Conservation (phyloP, 2,797 vertebrate species). For the Periparus ater region DNA sequence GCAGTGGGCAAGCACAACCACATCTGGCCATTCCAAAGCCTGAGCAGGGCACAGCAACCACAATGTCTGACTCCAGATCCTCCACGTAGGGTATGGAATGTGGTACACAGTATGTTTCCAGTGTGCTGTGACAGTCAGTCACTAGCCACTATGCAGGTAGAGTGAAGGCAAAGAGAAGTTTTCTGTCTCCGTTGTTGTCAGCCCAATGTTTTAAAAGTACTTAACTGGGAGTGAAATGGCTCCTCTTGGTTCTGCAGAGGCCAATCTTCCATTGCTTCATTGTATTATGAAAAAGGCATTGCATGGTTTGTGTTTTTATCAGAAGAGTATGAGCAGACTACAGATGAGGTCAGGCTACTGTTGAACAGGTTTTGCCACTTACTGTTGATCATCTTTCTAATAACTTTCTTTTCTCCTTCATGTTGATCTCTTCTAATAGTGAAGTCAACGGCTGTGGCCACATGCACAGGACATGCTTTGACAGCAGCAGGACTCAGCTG, state of each 20-base stretch:
- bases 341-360: neutral
- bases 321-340: neutral
- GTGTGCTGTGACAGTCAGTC: neutral
- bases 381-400: neutral
- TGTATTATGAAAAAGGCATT: neutral
- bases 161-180: neutral
- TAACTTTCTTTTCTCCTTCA: conserved; percentile 32
- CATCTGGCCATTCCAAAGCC: neutral
- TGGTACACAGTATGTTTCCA: neutral
- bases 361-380: neutral
- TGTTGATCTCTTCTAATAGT: neutral
- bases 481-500: conserved; percentile 26
- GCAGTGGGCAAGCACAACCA: neutral
- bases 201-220: neutral
- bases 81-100: neutral
- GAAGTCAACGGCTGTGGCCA: conserved; percentile 25
- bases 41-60: neutral
- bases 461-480: neutral
- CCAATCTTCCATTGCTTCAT: neutral
- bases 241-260: neutral
- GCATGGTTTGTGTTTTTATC: neutral
- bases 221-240: neutral
- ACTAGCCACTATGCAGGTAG: neutral
- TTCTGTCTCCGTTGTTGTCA: neutral
- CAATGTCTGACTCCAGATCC: neutral